Conservation (phyloP, 2,113 vertebrate genomes). For the Ornithorhynchus anatinus region DNA sequence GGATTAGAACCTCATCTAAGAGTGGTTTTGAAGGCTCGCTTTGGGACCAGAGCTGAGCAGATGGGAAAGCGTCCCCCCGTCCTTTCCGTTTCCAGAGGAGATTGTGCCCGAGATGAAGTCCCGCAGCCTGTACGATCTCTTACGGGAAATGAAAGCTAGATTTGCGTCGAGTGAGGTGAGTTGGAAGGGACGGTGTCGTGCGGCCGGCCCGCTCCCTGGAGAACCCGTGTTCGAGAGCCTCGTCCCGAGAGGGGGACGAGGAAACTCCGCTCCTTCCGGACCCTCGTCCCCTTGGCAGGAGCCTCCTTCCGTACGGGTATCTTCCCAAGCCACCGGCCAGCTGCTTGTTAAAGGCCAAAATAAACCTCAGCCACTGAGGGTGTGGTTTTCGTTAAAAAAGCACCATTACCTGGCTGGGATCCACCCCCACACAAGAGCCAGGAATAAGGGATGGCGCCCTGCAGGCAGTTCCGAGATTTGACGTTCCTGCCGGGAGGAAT, state of each 20-base stretch:
- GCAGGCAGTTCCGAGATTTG: neutral
- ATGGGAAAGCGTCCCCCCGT: too few relatives aligned
- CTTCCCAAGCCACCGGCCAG: neutral
- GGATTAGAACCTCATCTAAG: too few relatives aligned
- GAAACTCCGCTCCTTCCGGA: neutral
- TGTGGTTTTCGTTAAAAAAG: neutral
- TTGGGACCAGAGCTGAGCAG: too few relatives aligned
- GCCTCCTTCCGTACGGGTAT: neutral
- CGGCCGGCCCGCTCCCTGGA: neutral
- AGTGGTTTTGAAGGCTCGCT: too few relatives aligned
- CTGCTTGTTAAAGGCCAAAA: neutral
- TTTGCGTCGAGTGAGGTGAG: slow-evolving; percentile 69
- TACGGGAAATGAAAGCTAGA: slow-evolving; percentile 54
- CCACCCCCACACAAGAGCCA: neutral
- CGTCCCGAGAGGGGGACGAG: neutral
- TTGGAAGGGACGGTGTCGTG: neutral
- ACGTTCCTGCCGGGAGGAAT: neutral
- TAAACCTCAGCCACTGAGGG: neutral
- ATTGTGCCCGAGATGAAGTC: slow-evolving; percentile 53
- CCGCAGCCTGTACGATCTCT: slow-evolving; percentile 37
- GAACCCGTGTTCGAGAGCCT: too few relatives aligned
- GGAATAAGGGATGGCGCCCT: neutral
- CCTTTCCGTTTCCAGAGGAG: slow-evolving; percentile 50
- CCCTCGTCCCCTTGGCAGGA: neutral
- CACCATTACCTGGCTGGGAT: neutral